Evolutionary conservation across 37 sponge, comb jelly and placozoan genomes (phyloP), one percentile per base, ranked within the genome.

Genomic region (Sycon ciliatum): DNA sequence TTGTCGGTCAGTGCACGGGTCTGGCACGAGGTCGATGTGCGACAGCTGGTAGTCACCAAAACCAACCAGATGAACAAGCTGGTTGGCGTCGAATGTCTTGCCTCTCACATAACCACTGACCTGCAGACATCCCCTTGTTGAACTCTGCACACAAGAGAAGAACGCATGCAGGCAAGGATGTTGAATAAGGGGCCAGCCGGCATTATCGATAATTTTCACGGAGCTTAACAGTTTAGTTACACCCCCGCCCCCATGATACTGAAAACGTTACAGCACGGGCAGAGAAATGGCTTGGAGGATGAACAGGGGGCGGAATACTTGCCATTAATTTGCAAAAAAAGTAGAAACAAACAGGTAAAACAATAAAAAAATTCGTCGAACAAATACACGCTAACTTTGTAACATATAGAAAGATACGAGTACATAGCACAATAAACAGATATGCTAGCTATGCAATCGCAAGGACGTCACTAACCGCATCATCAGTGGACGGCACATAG

Each of bases 21-120:
- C 86, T 22, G 75, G 36, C 4, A 79, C 73, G 18, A 40, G 73
- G 37, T 81, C 82, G 56, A 89, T 89, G 82, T 83, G 31, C 7
- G 36, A 42, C 76, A 92, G 61, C 64, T 85, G 88, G 64, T 75
- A 96, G 42, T 83, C 78, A 0, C 99, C 93, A 34, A 67, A 22
- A 29, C 80, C 84, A 22, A 93, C 82, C 16, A 96, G 57, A 46
- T 88, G 80, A 13, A 96, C 42, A 20, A 96, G 80, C 16, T 76
- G 34, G 68, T 96, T 86, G 7, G 82, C 84, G 28, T 86, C 83
- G 66, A 96, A 74, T 4, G 81, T 33, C 36, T 57, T 68, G 9
- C 85, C 87, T 29, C 99, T 53, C 26, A 96, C 55, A 49, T 89
- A 96, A 0, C 99, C 99, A n/a, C n/a, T n/a, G n/a, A n/a, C n/a